Conservation (phyloP, 2,113 vertebrate genomes). For the Ivindomyrus marchei region DNA sequence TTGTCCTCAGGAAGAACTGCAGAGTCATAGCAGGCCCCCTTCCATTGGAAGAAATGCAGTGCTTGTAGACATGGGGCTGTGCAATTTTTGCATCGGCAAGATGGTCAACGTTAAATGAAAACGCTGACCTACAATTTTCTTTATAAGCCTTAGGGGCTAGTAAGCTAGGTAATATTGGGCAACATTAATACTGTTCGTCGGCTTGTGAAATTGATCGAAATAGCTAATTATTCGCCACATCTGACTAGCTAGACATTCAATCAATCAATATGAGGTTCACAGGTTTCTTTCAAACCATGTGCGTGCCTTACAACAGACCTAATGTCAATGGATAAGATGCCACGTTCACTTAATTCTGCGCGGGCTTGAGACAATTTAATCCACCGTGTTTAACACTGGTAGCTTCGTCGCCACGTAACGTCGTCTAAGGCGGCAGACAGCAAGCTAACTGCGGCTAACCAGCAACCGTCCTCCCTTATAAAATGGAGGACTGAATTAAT, state of each 20-base stretch:
- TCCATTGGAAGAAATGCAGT: constrained; percentile 22
- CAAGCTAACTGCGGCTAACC: background rate
- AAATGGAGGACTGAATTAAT: constrained; percentile 44
- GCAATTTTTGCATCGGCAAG: background rate
- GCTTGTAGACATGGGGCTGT: background rate
- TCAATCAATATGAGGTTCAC: background rate
- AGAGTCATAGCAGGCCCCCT: constrained; percentile 64
- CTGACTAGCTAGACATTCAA: background rate
- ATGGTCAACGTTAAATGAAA: background rate
- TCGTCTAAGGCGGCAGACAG: background rate
- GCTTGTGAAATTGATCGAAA: background rate
- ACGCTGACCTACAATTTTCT: background rate
- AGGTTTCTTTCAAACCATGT: background rate
- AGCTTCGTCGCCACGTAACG: background rate
- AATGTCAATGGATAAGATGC: background rate
- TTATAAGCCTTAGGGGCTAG: background rate
- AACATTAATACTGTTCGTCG: background rate
- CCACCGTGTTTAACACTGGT: background rate
- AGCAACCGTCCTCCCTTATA: constrained; percentile 27
- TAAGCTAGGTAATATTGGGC: background rate
- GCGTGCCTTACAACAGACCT: background rate
- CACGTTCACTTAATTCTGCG: background rate
- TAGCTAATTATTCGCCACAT: background rate
- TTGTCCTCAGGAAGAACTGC: constrained; percentile 67
- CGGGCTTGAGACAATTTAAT: background rate